phyloP scores from a whole-genome alignment of 2,888 invertebrate species.

The Phengaris alcon region DNA sequence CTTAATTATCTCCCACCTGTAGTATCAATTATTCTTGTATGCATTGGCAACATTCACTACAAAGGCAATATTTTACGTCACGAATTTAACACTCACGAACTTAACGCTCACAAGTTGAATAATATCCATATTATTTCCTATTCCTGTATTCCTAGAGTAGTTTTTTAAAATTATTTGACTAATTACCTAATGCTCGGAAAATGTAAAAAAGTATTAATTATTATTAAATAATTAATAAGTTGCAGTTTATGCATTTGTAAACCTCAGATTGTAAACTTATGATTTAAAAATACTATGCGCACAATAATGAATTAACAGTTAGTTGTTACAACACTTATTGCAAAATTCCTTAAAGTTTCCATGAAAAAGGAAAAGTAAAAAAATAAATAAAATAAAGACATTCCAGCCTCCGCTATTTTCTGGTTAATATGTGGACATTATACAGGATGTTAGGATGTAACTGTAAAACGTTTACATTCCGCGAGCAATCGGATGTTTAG shows the following conservation, averaged over 20 bases:
- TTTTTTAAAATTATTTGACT: neutral
- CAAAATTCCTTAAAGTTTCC: neutral
- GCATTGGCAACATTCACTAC: slow-evolving; percentile 64
- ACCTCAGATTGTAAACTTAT: no score
- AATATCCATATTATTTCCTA: neutral
- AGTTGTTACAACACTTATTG: neutral
- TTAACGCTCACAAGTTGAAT: slow-evolving; percentile 25
- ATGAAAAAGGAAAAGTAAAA: neutral
- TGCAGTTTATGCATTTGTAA: no score
- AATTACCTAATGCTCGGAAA: neutral
- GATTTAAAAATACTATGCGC: no score
- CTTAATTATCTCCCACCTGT: neutral
- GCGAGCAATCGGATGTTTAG: slow-evolving; percentile 49
- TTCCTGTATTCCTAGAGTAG: neutral
- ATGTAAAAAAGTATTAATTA: neutral
- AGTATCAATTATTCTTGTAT: slow-evolving; percentile 48
- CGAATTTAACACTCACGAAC: slow-evolving; percentile 47
- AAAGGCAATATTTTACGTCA: slow-evolving; percentile 52
- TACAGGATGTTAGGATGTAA: slow-evolving; percentile 21
- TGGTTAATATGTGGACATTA: slow-evolving; percentile 16
- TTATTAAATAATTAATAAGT: no score
- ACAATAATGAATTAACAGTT: no score
- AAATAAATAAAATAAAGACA: neutral
- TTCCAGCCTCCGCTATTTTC: neutral
- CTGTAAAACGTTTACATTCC: slow-evolving; percentile 30